Evolutionary conservation across 2,113 vertebrate genomes (phyloP), one percentile per base, ranked within the genome.

Genomic region (Poeciliopsis turrubarensis): DNA sequence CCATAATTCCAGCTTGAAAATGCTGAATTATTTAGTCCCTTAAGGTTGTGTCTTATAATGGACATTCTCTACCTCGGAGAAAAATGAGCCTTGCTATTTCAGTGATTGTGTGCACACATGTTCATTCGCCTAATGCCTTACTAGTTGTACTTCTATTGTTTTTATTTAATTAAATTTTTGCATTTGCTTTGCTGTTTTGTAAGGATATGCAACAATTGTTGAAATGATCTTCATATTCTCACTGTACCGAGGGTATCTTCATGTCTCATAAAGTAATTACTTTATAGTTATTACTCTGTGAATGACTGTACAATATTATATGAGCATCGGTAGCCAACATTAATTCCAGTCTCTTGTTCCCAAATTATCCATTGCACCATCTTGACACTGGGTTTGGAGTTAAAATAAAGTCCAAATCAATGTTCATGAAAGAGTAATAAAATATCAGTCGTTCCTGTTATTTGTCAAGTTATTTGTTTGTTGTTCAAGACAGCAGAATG

Each of bases 41-140:
- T 78, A 77, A 82, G 79, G 71, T 86, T 68, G 70, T 22, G 71
- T 94, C 74, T 87, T 79, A 86, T 89, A 80, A 84, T 84, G 84
- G 75, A 87, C 74, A 86, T 92, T 89, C 83, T 92, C 94, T 95
- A 94, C 94, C 93, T 94, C 94, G 80, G 82, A 88, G 86, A 90
- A 87, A 73, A 88, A 86, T 80, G 83, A 81, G 83, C 83, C 81
- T 91, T 82, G 73, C 65, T 79, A 89, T 60, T 75, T 72, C 75
- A 87, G 74, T 68, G 73, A 83, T 71, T 61, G 60, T 62, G 66
- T 89, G 74, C 88, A 83, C 65, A 80, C 79, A 76, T 89, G 39
- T 88, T 89, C 89, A 91, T 90, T 92, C 85, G 86, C 92, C 86
- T 86, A 78, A 92, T 92, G 92, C 93, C 93, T 95, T 95, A 94